A percentile compares a stretch with the other conserved stretches of the same genome.
Evolutionary conservation across 2,113 vertebrate genomes (phyloP).

Genomic region (Vireo altiloquus): DNA sequence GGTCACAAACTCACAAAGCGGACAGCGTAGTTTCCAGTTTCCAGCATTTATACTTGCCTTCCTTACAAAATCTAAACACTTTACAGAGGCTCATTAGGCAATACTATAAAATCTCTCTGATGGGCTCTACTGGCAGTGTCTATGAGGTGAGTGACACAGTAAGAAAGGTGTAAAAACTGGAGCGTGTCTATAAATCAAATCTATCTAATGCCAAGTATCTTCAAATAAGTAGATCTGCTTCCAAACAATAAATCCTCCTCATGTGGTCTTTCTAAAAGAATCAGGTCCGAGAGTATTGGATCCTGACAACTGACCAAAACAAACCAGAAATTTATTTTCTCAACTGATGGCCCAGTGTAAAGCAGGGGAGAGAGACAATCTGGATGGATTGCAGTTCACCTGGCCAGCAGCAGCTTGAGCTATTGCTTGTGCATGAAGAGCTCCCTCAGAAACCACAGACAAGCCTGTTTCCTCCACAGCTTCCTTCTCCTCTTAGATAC

Average conservation of each 20-base stretch:
- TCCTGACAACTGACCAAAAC: background rate
- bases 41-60: background rate
- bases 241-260: background rate
- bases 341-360: background rate
- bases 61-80: background rate
- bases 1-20: background rate
- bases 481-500: background rate
- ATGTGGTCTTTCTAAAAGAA: background rate
- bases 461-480: background rate
- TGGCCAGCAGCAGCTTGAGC: background rate
- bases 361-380: background rate
- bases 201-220: background rate
- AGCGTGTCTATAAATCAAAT: background rate
- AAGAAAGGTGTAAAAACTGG: background rate
- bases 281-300: background rate
- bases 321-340: background rate
- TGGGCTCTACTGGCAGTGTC: background rate
- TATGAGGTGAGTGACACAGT: background rate
- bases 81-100: background rate
- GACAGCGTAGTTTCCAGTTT: background rate
- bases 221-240: background rate
- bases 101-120: background rate
- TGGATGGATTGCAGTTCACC: background rate
- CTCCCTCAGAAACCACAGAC: background rate
- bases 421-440: background rate